Percentiles rank a stretch among this genome's conserved stretches.
Conservation (phyloP, 2,113 vertebrate species). For the Mormyrus lacerda region DNA sequence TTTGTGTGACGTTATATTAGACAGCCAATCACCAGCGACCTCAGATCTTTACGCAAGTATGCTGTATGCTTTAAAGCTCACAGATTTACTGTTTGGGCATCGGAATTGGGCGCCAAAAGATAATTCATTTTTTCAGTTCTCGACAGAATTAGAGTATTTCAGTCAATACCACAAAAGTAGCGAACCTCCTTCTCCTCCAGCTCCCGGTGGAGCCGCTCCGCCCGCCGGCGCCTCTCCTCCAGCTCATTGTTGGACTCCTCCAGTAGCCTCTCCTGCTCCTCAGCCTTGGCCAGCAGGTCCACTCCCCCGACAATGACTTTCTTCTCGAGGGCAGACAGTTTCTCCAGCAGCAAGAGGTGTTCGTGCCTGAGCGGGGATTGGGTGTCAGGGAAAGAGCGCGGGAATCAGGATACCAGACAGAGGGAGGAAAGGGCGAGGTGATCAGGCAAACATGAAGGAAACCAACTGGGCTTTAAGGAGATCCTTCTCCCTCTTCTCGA, state of each 20-base stretch:
- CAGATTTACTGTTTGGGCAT: not conserved
- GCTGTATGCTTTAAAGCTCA: too few relatives aligned
- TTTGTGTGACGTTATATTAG: too few relatives aligned
- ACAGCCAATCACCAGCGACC: too few relatives aligned
- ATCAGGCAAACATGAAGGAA: not conserved
- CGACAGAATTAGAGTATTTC: not conserved
- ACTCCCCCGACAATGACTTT: constrained; percentile 97
- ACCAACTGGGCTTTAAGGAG: constrained; percentile 96
- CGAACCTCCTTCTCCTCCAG: constrained; percentile 92
- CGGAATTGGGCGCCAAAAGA: not conserved
- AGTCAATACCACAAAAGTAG: too few relatives aligned
- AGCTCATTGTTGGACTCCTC: constrained; percentile 95
- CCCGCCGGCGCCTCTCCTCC: constrained; percentile 84
- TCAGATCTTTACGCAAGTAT: too few relatives aligned
- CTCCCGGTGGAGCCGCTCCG: constrained; percentile 88
- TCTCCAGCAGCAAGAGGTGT: constrained; percentile 86
- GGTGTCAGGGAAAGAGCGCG: too few relatives aligned
- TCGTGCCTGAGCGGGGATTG: constrained; percentile 68
- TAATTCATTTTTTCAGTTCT: not conserved
- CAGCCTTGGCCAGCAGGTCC: constrained; percentile 93
- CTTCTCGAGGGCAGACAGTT: constrained; percentile 87
- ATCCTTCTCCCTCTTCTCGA: constrained; percentile 95
- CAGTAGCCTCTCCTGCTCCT: constrained; percentile 94
- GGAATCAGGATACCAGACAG: not conserved
- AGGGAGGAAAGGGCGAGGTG: not conserved